Conservation (phyloP, 2,113 vertebrate genomes). For the Heteronetta atricapilla region DNA sequence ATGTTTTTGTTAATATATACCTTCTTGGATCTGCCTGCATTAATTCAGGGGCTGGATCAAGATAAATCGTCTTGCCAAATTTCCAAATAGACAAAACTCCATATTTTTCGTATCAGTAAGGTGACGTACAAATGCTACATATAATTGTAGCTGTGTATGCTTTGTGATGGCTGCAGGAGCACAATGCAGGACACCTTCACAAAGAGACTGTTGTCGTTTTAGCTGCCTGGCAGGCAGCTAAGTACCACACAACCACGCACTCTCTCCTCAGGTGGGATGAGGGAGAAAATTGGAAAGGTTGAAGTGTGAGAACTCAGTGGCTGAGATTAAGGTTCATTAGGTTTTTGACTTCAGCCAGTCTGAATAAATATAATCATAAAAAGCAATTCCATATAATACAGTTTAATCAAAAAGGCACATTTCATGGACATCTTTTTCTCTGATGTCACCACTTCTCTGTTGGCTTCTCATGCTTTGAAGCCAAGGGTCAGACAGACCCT, state of each 20-base stretch:
- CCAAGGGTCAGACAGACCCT: not conserved
- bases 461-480: not conserved
- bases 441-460: not conserved
- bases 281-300: no score
- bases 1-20: not conserved
- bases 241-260: no score
- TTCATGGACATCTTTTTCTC: not conserved
- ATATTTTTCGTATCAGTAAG: not conserved
- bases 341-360: not conserved
- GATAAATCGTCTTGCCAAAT: not conserved
- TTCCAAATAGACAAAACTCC: not conserved
- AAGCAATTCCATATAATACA: not conserved
- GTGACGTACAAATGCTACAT: accelerated
- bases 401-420: not conserved
- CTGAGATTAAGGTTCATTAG: no score
- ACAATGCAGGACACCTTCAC: not conserved
- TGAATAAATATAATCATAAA: not conserved
- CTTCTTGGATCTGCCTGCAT: not conserved
- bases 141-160: not conserved
- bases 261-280: no score
- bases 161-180: not conserved
- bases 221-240: no score
- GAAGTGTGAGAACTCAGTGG: no score
- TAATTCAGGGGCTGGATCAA: not conserved
- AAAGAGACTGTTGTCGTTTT: not conserved